Evolutionary conservation across 2,888 invertebrate genomes (phyloP), one percentile per base, ranked within the genome.

Genomic region (Pristionchus exspectatus): DNA sequence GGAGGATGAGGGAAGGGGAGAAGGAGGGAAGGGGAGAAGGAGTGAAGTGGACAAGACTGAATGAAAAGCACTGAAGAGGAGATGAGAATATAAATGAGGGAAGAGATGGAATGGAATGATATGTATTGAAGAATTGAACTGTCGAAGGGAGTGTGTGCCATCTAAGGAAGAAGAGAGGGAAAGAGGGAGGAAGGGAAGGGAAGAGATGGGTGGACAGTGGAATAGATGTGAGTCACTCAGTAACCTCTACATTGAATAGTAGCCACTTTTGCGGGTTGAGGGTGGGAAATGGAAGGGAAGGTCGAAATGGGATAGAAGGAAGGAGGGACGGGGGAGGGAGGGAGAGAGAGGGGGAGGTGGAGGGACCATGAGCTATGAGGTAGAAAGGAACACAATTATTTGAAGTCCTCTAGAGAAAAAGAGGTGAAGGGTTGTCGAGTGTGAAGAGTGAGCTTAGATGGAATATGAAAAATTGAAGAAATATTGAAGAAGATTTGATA

Each of bases 181-280:
- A n/a, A 30, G 63, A 16, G 59, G 27, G 12, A 44, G 44, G 50
- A 44, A 44, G 24, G 16, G 21, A 44, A 27, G 77, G 24, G 24
- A 12, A 14, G 81, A 27, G 81, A 81, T 81, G 50, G 81, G 50
- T 50, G 81, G 81, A 50, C n/a, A 50, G 50, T 44, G 81, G 81
- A 81, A 50, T 50, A 50, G 50, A 44, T n/a, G 44, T 81, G 81
- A 81, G 81, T 81, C 81, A 81, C 81, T 81, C 24, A 81, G 50
- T 44, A 81, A 81, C 50, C 81, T 81, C 50, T 44, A 81, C 81
- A 81, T 81, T 81, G 81, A 81, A 81, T 81, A 81, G 81, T 81
- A 81, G 81, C 81, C 81, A 81, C 81, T 81, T 81, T 81, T 50
- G 81, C 69, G 50, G 81, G 81, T 44, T 44, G 77, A 38, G 77